A percentile compares a stretch with the other conserved stretches of the same genome.
Conservation (phyloP, 2,113 vertebrate genomes). For the Plecotus auritus region DNA sequence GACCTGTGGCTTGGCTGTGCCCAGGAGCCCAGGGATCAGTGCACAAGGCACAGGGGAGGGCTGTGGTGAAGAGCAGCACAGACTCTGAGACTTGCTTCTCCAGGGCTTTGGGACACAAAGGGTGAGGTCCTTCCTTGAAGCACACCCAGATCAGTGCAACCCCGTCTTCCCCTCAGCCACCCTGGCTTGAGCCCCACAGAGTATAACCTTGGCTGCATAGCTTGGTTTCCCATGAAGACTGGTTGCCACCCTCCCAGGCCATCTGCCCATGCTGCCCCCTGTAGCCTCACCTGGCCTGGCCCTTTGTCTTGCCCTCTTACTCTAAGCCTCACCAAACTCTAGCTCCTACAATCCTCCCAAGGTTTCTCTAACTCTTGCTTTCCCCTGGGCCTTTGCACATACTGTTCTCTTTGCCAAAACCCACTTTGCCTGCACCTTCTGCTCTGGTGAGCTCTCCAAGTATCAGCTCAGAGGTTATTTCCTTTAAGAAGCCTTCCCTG, state of each 20-base stretch:
- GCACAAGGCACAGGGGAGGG: background rate
- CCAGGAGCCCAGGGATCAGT: background rate
- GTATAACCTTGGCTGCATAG: background rate
- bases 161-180: background rate
- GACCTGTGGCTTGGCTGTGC: background rate
- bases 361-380: background rate
- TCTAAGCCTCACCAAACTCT: background rate
- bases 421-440: background rate
- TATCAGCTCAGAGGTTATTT: background rate
- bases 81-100: background rate
- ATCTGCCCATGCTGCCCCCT: background rate
- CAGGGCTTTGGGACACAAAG: background rate
- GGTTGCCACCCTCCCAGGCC: background rate
- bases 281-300: background rate
- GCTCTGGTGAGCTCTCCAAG: background rate
- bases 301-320: background rate
- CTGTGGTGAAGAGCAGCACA: background rate
- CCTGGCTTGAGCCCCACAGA: background rate
- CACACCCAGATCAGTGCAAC: background rate
- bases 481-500: background rate
- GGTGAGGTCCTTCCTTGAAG: background rate
- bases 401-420: background rate
- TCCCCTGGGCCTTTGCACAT: background rate
- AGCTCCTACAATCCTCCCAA: background rate
- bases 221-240: background rate